Conservation (phyloP, 2,888 invertebrate species). For the Heteromyza rotundicornis region DNA sequence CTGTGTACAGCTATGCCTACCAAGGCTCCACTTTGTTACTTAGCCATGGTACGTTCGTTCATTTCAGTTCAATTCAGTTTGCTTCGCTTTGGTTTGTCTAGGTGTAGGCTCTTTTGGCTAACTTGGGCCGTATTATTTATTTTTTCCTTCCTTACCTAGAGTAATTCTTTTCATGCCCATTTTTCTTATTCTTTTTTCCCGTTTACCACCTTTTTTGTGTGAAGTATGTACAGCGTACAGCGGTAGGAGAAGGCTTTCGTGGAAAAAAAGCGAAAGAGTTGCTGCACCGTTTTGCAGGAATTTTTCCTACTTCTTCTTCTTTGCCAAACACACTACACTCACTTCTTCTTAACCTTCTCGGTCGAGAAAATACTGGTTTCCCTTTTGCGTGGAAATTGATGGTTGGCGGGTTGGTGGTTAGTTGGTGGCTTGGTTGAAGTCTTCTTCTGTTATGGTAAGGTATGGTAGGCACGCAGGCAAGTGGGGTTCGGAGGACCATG, state of each 20-base stretch:
- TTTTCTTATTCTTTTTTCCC: not conserved
- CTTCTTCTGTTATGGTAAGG: no score
- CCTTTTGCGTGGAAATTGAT: constrained; percentile 26
- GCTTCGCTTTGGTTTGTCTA: not conserved
- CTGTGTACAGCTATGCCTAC: constrained; percentile 25
- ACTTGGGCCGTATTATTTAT: no score
- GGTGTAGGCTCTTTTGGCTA: no score
- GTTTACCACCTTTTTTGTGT: no score
- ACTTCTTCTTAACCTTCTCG: not conserved
- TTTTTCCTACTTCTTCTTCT: not conserved
- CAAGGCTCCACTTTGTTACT: constrained; percentile 4
- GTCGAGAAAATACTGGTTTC: constrained; percentile 29
- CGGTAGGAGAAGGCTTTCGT: no score
- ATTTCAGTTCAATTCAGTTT: no score
- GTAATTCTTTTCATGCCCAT: not conserved
- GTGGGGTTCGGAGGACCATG: no score
- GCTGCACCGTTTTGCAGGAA: constrained; percentile 9
- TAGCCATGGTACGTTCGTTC: not conserved
- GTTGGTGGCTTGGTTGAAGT: not conserved
- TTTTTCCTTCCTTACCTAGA: not conserved
- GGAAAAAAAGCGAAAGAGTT: constrained; percentile 1
- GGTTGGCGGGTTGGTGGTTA: not conserved
- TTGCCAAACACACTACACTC: no score
- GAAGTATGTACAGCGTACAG: not conserved
- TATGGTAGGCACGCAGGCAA: no score